Conservation (phyloP, 2,888 invertebrate species). For the Nymphalis c-album region DNA sequence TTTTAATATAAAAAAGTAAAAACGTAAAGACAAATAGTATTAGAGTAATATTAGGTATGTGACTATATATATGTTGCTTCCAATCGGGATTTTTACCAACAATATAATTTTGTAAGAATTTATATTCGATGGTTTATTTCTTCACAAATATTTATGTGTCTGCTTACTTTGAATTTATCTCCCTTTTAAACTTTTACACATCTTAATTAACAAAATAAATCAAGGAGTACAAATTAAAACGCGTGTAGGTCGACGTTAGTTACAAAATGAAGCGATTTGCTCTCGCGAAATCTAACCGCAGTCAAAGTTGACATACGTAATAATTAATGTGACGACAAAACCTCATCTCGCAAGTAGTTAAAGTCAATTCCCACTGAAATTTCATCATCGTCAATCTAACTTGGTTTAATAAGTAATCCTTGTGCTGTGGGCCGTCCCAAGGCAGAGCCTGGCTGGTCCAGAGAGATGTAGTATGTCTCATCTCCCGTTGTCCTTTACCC, state of each 20-base stretch:
- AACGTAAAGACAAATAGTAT: too few relatives aligned
- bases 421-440: constrained; percentile 71
- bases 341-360: constrained; percentile 71
- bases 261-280: constrained; percentile 9
- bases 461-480: constrained; percentile 72
- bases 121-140: too few relatives aligned
- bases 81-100: too few relatives aligned
- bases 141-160: too few relatives aligned
- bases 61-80: too few relatives aligned
- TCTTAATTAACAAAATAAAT: too few relatives aligned
- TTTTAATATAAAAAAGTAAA: too few relatives aligned
- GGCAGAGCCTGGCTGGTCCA: constrained; percentile 62
- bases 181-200: too few relatives aligned
- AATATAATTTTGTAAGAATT: too few relatives aligned
- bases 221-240: neutral
- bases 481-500: constrained; percentile 67
- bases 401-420: constrained; percentile 77
- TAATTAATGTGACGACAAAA: constrained; percentile 71
- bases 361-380: constrained; percentile 80
- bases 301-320: constrained; percentile 45
- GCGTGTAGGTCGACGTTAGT: neutral
- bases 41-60: too few relatives aligned
- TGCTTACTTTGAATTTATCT: too few relatives aligned
- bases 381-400: constrained; percentile 80
- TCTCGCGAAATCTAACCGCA: constrained; percentile 14